A percentile compares a stretch with the other conserved stretches of the same genome.
Conservation (phyloP, 2,888 invertebrate species). For the Meta bourneti region DNA sequence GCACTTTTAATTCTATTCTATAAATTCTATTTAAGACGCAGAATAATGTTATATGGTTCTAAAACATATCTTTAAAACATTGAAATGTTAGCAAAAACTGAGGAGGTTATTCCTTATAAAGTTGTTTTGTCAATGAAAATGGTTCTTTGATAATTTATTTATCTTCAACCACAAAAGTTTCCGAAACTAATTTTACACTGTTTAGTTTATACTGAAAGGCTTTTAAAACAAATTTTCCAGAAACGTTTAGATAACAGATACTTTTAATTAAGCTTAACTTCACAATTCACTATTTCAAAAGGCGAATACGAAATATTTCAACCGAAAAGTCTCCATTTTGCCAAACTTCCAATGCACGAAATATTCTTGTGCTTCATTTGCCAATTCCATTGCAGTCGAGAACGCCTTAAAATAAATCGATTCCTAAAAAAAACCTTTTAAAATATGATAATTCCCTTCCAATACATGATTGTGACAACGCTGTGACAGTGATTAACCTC, state of each 20-base stretch:
- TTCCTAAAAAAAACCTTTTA: neutral
- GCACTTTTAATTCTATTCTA: too few relatives aligned
- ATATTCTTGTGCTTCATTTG: neutral
- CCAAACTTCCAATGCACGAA: neutral
- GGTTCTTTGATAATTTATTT: too few relatives aligned
- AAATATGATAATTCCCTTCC: neutral
- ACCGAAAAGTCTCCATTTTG: neutral
- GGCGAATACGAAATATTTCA: neutral
- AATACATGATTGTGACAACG: neutral
- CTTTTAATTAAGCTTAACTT: neutral
- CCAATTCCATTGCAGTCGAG: neutral
- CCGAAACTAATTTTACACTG: too few relatives aligned
- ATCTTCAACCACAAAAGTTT: too few relatives aligned
- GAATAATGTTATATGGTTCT: too few relatives aligned
- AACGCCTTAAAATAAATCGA: neutral
- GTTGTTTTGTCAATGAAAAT: too few relatives aligned
- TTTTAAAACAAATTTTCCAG: neutral
- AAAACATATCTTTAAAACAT: too few relatives aligned
- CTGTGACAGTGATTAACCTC: neutral
- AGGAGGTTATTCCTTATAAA: too few relatives aligned
- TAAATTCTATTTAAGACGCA: too few relatives aligned
- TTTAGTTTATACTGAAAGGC: too few relatives aligned
- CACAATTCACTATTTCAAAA: neutral
- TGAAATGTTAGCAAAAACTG: too few relatives aligned
- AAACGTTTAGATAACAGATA: neutral